phyloP scores from a whole-genome alignment of 2,797 vertebrate genomes.

The Falco concolor region DNA sequence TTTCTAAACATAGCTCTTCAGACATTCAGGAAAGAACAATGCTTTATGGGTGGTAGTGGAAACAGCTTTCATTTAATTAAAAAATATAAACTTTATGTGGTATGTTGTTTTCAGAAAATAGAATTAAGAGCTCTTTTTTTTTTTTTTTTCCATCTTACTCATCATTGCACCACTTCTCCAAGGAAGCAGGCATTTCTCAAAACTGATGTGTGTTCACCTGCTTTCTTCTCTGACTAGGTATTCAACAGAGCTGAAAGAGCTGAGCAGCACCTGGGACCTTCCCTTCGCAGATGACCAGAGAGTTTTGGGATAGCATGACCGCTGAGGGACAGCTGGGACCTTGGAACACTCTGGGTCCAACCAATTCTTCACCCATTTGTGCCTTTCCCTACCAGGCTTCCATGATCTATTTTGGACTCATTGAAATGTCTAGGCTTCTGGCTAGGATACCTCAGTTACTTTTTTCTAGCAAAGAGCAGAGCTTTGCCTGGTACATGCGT shows the following conservation, averaged over 20 bases:
- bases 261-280: not conserved
- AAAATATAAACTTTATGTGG: not conserved
- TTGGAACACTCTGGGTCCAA: not conserved
- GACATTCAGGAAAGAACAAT: not conserved
- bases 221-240: not conserved
- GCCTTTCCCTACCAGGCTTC: not conserved
- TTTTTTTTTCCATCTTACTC: not conserved
- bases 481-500: not conserved
- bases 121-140: not conserved
- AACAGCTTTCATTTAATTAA: not conserved
- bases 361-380: not conserved
- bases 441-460: no score
- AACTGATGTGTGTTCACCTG: not conserved
- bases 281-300: not conserved
- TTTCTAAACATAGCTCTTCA: not conserved
- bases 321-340: not conserved
- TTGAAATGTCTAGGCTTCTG: not conserved
- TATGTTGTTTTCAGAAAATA: not conserved
- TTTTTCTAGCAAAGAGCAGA: not conserved
- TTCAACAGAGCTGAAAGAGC: not conserved
- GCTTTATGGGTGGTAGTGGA: not conserved
- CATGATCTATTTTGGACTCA: not conserved
- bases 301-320: no score
- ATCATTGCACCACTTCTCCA: not conserved
- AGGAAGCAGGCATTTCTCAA: not conserved